These are phyloP conservation scores for Typhlomys cinereus DNA, from an alignment of 2,113 vertebrate genomes.

Conservation along the genomic window DNA sequence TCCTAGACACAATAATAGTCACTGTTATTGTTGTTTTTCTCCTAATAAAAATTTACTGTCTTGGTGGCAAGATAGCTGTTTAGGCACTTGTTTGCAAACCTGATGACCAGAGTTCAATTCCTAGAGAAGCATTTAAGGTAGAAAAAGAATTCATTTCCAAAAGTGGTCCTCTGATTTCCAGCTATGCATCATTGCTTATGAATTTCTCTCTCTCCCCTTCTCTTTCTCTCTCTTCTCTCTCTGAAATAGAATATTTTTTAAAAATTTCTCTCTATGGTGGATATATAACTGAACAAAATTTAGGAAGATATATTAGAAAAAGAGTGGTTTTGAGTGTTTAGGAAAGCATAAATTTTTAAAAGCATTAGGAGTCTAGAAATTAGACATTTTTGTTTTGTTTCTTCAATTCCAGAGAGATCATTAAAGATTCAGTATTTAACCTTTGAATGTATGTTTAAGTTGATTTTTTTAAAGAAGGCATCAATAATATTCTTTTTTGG, in stretches of 20 bases:
- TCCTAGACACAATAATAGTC: not conserved
- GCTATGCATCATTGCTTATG: too few relatives aligned
- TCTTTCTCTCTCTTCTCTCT: too few relatives aligned
- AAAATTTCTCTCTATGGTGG: not conserved
- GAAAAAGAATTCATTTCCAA: too few relatives aligned
- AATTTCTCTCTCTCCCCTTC: too few relatives aligned
- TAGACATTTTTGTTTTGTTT: not conserved
- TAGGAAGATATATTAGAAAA: not conserved
- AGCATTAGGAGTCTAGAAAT: not conserved
- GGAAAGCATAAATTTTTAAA: not conserved
- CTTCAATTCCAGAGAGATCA: not conserved
- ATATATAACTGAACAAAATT: not conserved
- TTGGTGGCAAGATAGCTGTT: too few relatives aligned
- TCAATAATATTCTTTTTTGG: constrained; percentile 14
- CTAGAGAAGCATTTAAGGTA: too few relatives aligned
- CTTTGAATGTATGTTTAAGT: constrained; percentile 2
- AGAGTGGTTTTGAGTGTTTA: not conserved
- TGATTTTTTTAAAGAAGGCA: not conserved
- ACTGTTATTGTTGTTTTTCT: not conserved
- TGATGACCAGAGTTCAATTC: too few relatives aligned
- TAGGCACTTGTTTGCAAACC: too few relatives aligned
- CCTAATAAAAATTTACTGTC: not conserved
- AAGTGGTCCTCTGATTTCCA: too few relatives aligned
- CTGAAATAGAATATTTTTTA: too few relatives aligned
- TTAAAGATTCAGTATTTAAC: not conserved